Evolutionary conservation across 1,140 invertebrate genomes (phyloP).

Genomic region (Lepidostoma basale): DNA sequence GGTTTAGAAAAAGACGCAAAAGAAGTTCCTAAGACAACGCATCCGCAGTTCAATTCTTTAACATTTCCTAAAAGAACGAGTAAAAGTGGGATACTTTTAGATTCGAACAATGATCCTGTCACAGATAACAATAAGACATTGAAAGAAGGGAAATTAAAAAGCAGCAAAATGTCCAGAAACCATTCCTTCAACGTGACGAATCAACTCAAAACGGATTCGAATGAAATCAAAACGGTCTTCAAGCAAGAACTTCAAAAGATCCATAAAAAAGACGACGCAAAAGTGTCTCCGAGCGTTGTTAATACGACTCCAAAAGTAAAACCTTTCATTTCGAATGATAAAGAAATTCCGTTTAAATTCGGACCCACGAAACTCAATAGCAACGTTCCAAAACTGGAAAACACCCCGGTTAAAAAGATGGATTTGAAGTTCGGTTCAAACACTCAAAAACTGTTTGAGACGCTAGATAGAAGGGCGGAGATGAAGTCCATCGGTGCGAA

Average conservation of each 20-base stretch:
- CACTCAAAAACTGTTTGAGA: slow-evolving; percentile 17
- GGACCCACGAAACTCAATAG: not conserved
- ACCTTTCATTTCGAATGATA: slow-evolving; percentile 12
- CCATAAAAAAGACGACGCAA: not conserved
- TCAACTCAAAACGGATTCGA: not conserved
- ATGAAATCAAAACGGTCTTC: slow-evolving; percentile 17
- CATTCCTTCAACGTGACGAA: slow-evolving; percentile 39
- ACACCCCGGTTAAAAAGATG: slow-evolving; percentile 18
- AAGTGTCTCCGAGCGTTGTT: slow-evolving; percentile 38
- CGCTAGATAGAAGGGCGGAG: not conserved
- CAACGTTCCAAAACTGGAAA: slow-evolving; percentile 8
- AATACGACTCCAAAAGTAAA: slow-evolving; percentile 43
- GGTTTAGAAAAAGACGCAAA: slow-evolving; percentile 3
- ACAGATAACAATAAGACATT: slow-evolving; percentile 17
- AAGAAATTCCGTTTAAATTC: slow-evolving; percentile 17
- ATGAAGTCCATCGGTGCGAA: not conserved
- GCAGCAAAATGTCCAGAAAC: slow-evolving; percentile 41
- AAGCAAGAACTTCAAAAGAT: slow-evolving; percentile 23
- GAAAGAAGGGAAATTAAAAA: slow-evolving; percentile 40
- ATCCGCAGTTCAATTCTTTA: slow-evolving; percentile 30
- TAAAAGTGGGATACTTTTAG: slow-evolving; percentile 42
- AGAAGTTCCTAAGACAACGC: not conserved
- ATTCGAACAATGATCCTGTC: slow-evolving; percentile 11
- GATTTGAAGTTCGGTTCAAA: slow-evolving; percentile 12
- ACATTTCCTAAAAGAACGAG: slow-evolving; percentile 44